Percentiles rank a stretch among this genome's conserved stretches.
Conservation (phyloP, 2,797 vertebrate genomes). For the Danio albolineatus region DNA sequence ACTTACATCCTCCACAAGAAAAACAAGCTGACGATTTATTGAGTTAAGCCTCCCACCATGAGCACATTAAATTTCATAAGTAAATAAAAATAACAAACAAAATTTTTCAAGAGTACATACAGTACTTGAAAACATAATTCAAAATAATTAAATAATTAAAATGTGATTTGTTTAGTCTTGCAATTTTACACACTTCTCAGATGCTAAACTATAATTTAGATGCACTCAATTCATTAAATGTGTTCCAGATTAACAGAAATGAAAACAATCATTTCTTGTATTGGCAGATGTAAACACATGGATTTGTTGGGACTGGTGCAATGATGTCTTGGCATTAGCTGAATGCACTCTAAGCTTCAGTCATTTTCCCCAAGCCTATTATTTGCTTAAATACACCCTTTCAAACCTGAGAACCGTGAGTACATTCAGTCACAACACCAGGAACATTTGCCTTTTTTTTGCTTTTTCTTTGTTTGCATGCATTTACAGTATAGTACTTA, state of each 20-base stretch:
- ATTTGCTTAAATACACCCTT: constrained; percentile 41
- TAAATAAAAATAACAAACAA: too few species aligned
- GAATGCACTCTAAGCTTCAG: constrained; percentile 39
- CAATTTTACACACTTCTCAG: too few species aligned
- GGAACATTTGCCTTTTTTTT: constrained; percentile 2
- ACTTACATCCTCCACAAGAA: too few species aligned
- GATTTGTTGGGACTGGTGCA: constrained; percentile 26
- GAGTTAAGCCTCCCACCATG: too few species aligned
- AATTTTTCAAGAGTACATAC: too few species aligned
- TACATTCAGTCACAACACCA: background rate
- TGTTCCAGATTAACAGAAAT: background rate
- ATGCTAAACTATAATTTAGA: background rate
- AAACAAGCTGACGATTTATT: too few species aligned
- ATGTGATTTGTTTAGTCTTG: too few species aligned
- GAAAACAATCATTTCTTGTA: constrained; percentile 3
- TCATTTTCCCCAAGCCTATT: constrained; percentile 48
- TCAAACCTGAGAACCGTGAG: constrained; percentile 7
- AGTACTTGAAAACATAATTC: too few species aligned
- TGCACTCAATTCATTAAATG: background rate
- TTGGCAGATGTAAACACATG: constrained; percentile 4
- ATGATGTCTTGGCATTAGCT: constrained; percentile 23
- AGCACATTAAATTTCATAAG: too few species aligned
- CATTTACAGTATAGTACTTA: too few species aligned
- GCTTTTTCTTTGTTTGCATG: too few species aligned
- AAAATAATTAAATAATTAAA: too few species aligned